Evolutionary conservation across 2,113 vertebrate genomes (phyloP).

Genomic region (Eudyptes chrysolophus): DNA sequence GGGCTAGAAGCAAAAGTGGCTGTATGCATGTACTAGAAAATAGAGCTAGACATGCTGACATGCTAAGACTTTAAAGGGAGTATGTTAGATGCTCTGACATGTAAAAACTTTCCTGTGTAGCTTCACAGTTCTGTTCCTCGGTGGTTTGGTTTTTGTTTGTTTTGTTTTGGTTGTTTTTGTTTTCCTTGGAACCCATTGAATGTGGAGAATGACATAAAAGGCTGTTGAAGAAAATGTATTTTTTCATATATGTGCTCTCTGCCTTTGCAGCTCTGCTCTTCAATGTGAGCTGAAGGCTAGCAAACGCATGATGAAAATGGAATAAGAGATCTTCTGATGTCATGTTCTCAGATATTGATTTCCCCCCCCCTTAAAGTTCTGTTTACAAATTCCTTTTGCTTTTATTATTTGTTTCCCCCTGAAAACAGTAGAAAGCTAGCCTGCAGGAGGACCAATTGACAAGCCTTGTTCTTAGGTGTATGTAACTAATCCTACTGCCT

Average conservation of each 20-base stretch:
- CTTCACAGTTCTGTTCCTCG: background rate
- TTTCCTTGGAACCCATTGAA: background rate
- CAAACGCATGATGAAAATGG: background rate
- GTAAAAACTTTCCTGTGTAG: background rate
- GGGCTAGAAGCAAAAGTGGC: conserved; percentile 14
- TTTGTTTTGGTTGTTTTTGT: background rate
- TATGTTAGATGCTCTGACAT: background rate
- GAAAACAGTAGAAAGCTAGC: background rate
- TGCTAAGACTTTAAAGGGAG: background rate
- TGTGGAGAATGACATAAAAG: background rate
- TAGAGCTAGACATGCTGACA: background rate
- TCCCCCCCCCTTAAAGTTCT: background rate
- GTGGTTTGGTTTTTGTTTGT: background rate
- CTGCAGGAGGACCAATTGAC: background rate
- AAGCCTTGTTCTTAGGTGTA: background rate
- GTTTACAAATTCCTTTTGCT: conserved; percentile 49
- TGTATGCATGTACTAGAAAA: background rate
- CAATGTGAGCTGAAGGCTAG: background rate
- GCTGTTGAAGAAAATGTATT: background rate
- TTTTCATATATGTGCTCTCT: background rate
- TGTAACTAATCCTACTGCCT: background rate
- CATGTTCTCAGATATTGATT: background rate
- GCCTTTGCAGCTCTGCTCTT: background rate
- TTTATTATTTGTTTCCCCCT: conserved; percentile 31
- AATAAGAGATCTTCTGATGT: background rate